Evolutionary conservation across 2,797 vertebrate species (phyloP).

Genomic region (Pempheris klunzingeri): DNA sequence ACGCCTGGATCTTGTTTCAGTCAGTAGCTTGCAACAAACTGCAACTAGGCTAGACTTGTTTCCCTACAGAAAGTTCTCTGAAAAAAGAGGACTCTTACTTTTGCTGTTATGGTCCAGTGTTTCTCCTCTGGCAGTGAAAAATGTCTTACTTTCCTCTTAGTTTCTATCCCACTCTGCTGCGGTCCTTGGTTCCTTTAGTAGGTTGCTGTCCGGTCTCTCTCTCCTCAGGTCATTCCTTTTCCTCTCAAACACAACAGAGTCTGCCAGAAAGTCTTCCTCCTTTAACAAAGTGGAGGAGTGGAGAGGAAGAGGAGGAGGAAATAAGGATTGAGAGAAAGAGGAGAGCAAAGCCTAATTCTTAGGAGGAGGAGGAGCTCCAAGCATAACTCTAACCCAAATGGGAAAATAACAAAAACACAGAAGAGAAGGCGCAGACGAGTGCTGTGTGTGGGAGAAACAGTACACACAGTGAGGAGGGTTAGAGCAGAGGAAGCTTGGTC

Average conservation of each 20-base stretch:
- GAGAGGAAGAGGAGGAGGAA: neutral
- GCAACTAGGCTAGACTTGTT: neutral
- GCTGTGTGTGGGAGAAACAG: slow-evolving; percentile 7
- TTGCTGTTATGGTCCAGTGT: neutral
- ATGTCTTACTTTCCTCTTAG: neutral
- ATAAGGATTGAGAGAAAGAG: neutral
- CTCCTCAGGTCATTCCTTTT: slow-evolving; percentile 14
- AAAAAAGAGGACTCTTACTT: slow-evolving; percentile 4
- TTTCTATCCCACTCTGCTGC: neutral
- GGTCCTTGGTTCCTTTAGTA: neutral
- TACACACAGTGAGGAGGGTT: neutral
- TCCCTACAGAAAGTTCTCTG: neutral
- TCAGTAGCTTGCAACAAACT: neutral
- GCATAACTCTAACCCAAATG: neutral
- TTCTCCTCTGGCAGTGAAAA: neutral
- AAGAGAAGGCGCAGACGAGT: neutral
- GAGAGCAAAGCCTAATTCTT: slow-evolving; percentile 1
- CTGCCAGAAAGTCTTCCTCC: slow-evolving; percentile 7
- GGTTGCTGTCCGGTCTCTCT: neutral
- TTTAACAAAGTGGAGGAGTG: slow-evolving; percentile 1
- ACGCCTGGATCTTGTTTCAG: neutral
- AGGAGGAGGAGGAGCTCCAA: slow-evolving; percentile 1
- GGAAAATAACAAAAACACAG: slow-evolving; percentile 5
- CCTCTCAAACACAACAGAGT: neutral
- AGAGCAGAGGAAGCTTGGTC: neutral